These are phyloP conservation scores for Dynastes hyllus DNA, from an alignment of 2,888 invertebrate genomes.

Conservation along the genomic window DNA sequence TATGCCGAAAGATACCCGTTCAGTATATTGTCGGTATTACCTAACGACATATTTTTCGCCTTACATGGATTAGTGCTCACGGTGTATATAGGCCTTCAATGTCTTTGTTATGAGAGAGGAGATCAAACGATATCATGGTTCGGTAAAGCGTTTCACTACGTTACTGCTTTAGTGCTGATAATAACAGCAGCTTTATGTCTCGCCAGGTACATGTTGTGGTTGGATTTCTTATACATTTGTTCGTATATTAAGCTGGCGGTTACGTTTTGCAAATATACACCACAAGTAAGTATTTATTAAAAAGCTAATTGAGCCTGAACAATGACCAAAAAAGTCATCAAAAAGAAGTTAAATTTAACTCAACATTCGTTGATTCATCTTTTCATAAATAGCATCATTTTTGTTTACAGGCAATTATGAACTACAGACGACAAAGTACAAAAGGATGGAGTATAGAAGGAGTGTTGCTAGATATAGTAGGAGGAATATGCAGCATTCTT, in stretches of 20 bases:
- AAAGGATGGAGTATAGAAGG: constrained; percentile 98
- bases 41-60: constrained; percentile 95
- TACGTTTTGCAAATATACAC: constrained; percentile 95
- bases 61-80: constrained; percentile 91
- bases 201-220: constrained; percentile 80
- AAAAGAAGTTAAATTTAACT: too few species aligned
- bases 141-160: constrained; percentile 78
- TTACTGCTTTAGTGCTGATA: constrained; percentile 57
- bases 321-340: too few species aligned
- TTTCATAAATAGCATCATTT: neutral
- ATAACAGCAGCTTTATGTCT: constrained; percentile 74
- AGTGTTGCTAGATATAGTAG: constrained; percentile 93
- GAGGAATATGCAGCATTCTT: constrained; percentile 89
- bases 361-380: too few species aligned
- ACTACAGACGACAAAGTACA: constrained; percentile 93
- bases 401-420: constrained; percentile 86
- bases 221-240: constrained; percentile 91
- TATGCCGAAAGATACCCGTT: constrained; percentile 85
- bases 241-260: constrained; percentile 94
- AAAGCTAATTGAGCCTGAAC: too few species aligned
- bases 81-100: constrained; percentile 85
- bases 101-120: constrained; percentile 88
- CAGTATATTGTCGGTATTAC: constrained; percentile 90
- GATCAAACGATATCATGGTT: constrained; percentile 87
- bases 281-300: constrained; percentile 80